phyloP scores from a whole-genome alignment of 2,888 invertebrate species.

The Drosophila macrospina region DNA sequence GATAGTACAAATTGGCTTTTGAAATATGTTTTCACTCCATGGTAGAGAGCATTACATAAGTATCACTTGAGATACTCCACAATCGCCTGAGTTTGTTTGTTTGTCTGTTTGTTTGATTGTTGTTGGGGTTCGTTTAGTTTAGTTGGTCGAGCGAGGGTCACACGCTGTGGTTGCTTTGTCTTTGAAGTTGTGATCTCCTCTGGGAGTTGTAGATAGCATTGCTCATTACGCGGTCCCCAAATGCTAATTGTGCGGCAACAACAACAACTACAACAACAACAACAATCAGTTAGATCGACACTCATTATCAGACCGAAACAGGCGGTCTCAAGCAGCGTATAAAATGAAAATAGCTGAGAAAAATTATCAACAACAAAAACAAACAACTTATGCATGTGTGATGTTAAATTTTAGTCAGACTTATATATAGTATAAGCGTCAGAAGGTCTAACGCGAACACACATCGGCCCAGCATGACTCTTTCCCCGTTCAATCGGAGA shows the following conservation, averaged over 20 bases:
- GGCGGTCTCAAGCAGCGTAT: slow-evolving; percentile 64
- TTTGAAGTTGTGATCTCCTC: slow-evolving; percentile 67
- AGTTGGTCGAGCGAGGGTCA: slow-evolving; percentile 51
- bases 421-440: slow-evolving; percentile 66
- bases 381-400: slow-evolving; percentile 38
- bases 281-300: slow-evolving; percentile 62
- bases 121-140: slow-evolving; percentile 40
- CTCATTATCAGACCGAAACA: slow-evolving; percentile 73
- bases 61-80: slow-evolving; percentile 39
- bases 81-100: slow-evolving; percentile 44
- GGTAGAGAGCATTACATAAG: slow-evolving; percentile 52
- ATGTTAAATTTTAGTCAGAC: slow-evolving; percentile 37
- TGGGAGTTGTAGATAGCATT: slow-evolving; percentile 60
- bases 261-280: slow-evolving; percentile 52
- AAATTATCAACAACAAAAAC: slow-evolving; percentile 72
- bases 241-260: slow-evolving; percentile 63
- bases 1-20: slow-evolving; percentile 40
- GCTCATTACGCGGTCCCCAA: slow-evolving; percentile 67
- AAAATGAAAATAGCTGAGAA: slow-evolving; percentile 73
- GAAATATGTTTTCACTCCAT: slow-evolving; percentile 7
- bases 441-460: slow-evolving; percentile 59
- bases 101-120: slow-evolving; percentile 34
- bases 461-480: slow-evolving; percentile 59
- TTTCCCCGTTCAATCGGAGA: slow-evolving; percentile 11
- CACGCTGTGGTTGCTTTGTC: slow-evolving; percentile 64